Conservation (phyloP, 2,888 invertebrate genomes). For the Sphaerophoria taeniata region DNA sequence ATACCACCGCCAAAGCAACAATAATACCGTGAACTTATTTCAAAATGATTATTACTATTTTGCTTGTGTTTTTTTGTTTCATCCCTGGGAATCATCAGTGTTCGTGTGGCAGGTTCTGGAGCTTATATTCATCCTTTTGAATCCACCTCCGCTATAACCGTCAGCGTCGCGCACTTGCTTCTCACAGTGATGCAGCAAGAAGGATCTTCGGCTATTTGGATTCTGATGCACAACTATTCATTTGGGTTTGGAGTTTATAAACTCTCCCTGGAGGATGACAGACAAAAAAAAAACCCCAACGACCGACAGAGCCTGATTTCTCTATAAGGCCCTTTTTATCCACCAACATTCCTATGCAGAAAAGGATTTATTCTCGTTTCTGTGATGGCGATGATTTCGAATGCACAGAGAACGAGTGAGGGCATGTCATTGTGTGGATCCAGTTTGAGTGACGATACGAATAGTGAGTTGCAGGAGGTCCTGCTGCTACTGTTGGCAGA, state of each 20-base stretch:
- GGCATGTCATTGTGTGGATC: constrained; percentile 42
- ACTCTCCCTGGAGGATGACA: constrained; percentile 34
- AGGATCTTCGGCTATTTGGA: constrained; percentile 46
- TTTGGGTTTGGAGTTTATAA: constrained; percentile 59
- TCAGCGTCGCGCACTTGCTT: not conserved
- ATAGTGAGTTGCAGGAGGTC: not conserved
- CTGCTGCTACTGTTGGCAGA: not conserved
- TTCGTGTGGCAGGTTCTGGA: constrained; percentile 30
- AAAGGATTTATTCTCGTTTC: constrained; percentile 41
- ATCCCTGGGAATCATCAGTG: constrained; percentile 29
- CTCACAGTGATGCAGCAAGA: constrained; percentile 58
- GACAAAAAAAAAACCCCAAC: not conserved
- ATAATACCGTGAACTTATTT: constrained; percentile 67
- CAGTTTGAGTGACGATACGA: constrained; percentile 42
- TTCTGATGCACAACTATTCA: constrained; percentile 58
- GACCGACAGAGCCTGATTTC: constrained; percentile 30
- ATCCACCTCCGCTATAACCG: constrained; percentile 14
- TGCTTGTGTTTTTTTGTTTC: constrained; percentile 27
- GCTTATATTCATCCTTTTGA: constrained; percentile 59
- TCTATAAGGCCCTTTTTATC: constrained; percentile 37
- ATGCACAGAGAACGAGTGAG: constrained; percentile 36
- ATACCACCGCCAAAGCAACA: constrained; percentile 62
- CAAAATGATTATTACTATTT: constrained; percentile 70
- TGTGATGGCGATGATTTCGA: constrained; percentile 46
- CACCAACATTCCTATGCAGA: constrained; percentile 32